Percentiles rank a stretch among this genome's conserved stretches.
phyloP scores from a whole-genome alignment of 2,888 invertebrate species.

The Idaea biselata region DNA sequence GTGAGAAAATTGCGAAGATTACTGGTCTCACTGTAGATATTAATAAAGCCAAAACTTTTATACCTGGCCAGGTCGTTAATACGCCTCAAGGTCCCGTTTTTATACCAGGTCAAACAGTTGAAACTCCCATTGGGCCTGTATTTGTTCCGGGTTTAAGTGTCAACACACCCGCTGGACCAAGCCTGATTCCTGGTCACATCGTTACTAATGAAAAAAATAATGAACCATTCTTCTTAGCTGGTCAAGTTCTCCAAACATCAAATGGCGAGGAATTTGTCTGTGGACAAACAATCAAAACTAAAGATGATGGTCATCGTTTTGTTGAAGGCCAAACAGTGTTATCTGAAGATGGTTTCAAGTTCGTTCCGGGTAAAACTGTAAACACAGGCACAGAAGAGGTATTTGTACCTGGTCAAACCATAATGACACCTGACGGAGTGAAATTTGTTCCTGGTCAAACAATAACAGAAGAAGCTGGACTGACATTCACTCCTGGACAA shows the following conservation, averaged over 20 bases:
- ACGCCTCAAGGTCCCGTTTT: conserved; percentile 86
- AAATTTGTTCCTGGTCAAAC: conserved; percentile 85
- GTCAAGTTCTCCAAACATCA: conserved; percentile 83
- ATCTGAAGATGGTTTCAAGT: conserved; percentile 82
- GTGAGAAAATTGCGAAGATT: conserved; percentile 81
- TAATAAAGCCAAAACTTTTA: conserved; percentile 84
- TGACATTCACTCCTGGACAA: conserved; percentile 83
- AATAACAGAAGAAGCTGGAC: conserved; percentile 68
- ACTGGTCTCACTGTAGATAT: conserved; percentile 84
- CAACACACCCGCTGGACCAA: conserved; percentile 83
- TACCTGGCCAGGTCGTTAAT: conserved; percentile 86
- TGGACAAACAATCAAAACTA: conserved; percentile 82
- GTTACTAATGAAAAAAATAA: conserved; percentile 80
- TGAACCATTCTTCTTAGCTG: conserved; percentile 84
- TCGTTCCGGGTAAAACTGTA: conserved; percentile 81
- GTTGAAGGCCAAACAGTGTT: conserved; percentile 83
- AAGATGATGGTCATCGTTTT: conserved; percentile 78
- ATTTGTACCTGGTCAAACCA: conserved; percentile 83
- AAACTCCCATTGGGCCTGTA: conserved; percentile 83
- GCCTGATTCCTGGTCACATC: conserved; percentile 87
- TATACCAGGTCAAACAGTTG: conserved; percentile 87
- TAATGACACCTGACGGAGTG: conserved; percentile 80
- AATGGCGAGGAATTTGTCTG: conserved; percentile 82
- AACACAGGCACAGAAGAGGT: conserved; percentile 68
- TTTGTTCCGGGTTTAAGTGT: conserved; percentile 89